Conservation (phyloP, 2,888 invertebrate genomes). For the Blastobasis lacticolella region DNA sequence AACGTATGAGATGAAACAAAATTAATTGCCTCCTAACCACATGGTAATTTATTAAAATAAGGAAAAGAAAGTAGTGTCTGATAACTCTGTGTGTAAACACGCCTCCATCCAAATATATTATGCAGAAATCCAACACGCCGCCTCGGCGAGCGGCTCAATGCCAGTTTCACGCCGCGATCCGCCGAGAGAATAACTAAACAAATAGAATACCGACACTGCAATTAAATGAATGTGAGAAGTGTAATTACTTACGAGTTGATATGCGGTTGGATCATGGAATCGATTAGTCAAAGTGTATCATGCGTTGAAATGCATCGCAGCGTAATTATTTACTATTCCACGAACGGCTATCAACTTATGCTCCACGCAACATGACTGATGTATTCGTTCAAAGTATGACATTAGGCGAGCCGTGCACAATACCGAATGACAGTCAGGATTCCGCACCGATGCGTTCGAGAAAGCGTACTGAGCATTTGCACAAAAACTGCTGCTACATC, state of each 20-base stretch:
- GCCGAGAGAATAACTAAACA: not conserved
- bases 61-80: too few relatives aligned
- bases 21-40: too few relatives aligned
- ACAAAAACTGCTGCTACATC: slow-evolving; percentile 6
- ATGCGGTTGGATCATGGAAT: not conserved
- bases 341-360: too few relatives aligned
- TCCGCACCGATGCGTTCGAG: slow-evolving; percentile 7
- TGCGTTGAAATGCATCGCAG: not conserved
- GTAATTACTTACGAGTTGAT: not conserved
- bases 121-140: not conserved
- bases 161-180: too few relatives aligned
- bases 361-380: not conserved
- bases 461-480: slow-evolving; percentile 6
- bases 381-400: not conserved
- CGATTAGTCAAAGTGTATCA: not conserved
- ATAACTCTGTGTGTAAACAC: too few relatives aligned
- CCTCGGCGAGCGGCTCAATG: not conserved
- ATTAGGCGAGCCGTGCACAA: not conserved
- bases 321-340: too few relatives aligned
- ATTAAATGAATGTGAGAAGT: not conserved
- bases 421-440: not conserved
- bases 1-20: too few relatives aligned
- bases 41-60: too few relatives aligned
- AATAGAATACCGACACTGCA: not conserved
- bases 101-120: too few relatives aligned